Percentiles rank a stretch among this genome's conserved stretches.
Conservation (phyloP, 1,140 invertebrate species). For the Hycleus cichorii region DNA sequence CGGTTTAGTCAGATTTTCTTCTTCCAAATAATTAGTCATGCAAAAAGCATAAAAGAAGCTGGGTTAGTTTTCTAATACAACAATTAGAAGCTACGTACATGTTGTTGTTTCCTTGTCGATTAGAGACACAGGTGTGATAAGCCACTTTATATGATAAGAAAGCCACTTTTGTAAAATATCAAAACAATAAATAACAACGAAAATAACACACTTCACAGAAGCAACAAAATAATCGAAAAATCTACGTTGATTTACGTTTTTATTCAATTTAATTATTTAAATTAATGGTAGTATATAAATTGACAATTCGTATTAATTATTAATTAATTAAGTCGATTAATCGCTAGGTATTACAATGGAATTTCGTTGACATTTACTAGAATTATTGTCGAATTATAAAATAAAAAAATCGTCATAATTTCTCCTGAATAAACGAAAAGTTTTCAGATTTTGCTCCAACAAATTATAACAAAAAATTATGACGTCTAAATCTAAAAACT, state of each 20-base stretch:
- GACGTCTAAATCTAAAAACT: no score
- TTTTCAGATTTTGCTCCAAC: no score
- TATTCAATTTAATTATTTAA: constrained; percentile 6
- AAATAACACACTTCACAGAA: constrained; percentile 21
- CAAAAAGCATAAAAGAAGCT: constrained; percentile 17
- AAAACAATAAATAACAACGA: not conserved
- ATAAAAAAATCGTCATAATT: not conserved
- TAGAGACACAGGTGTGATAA: constrained; percentile 8
- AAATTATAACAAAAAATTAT: no score
- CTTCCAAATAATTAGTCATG: constrained; percentile 3
- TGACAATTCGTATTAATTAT: constrained; percentile 1
- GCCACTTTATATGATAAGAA: not conserved
- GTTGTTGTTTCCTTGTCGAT: constrained; percentile 8
- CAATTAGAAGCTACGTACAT: constrained; percentile 24
- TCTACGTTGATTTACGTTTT: constrained; percentile 8
- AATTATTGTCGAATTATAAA: constrained; percentile 11
- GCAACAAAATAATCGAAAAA: constrained; percentile 16
- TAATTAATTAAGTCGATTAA: not conserved
- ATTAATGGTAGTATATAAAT: constrained; percentile 10
- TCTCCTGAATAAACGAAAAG: no score
- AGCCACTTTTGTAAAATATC: not conserved
- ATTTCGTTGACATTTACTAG: constrained; percentile 10
- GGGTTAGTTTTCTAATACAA: not conserved
- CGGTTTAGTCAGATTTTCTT: constrained; percentile 9
- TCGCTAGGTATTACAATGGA: constrained; percentile 5